Conservation (phyloP, 2,113 vertebrate species). For the Myrmecophaga tridactyla region DNA sequence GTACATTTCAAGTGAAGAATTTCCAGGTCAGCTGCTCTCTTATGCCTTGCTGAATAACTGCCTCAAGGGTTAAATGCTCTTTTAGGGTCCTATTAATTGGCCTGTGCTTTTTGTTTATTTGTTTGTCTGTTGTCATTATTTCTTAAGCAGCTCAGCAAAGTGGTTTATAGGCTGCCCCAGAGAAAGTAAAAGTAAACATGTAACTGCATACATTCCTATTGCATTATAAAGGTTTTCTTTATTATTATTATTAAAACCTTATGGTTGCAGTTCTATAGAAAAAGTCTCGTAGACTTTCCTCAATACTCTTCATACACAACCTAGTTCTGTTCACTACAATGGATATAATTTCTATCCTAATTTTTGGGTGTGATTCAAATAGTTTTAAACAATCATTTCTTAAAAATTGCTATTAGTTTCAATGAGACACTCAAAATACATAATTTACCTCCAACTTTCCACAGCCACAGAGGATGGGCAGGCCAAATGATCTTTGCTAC, state of each 20-base stretch:
- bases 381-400: not conserved
- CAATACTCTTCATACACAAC: not conserved
- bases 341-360: not conserved
- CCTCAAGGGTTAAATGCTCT: conserved; percentile 28
- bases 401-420: not conserved
- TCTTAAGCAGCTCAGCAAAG: not conserved
- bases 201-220: conserved; percentile 21
- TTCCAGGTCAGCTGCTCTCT: not conserved
- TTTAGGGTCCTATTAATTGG: not conserved
- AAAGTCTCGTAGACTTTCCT: not conserved
- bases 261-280: not conserved
- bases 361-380: not conserved
- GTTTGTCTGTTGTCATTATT: not conserved
- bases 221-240: conserved; percentile 43
- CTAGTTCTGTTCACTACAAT: not conserved
- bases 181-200: conserved; percentile 23
- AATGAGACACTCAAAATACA: not conserved
- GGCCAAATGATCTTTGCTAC: not conserved
- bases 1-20: not conserved
- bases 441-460: not conserved
- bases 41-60: not conserved
- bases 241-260: conserved; percentile 55
- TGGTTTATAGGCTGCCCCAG: not conserved
- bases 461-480: not conserved
- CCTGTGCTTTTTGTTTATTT: not conserved